Conservation (phyloP, 2,797 vertebrate species). For the Stomatorhinus walkeri region DNA sequence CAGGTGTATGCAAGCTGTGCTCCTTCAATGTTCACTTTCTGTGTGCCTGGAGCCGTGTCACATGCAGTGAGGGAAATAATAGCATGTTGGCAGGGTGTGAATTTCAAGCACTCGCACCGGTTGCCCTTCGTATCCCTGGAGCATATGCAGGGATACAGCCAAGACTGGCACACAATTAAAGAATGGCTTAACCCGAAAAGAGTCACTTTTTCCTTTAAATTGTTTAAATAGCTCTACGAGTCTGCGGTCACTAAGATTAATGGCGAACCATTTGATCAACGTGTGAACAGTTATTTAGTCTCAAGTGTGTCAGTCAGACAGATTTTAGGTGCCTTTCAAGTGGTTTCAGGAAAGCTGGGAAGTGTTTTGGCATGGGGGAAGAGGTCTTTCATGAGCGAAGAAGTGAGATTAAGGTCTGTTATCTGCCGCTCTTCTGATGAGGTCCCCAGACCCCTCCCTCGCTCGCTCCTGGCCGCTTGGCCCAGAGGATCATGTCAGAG, state of each 20-base stretch:
- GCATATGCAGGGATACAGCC: not conserved
- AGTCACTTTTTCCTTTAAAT: not conserved
- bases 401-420: not conserved
- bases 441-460: not conserved
- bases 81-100: slow-evolving; percentile 1
- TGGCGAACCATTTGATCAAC: not conserved
- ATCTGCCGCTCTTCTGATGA: not conserved
- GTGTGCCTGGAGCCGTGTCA: not conserved
- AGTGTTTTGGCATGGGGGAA: not conserved
- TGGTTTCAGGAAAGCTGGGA: not conserved
- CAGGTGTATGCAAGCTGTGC: not conserved
- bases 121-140: not conserved
- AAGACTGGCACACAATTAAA: not conserved
- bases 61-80: not conserved
- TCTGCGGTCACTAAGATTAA: not conserved
- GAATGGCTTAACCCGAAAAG: not conserved
- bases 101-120: not conserved
- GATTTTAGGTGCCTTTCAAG: not conserved
- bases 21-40: not conserved
- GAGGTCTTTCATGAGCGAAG: not conserved
- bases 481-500: slow-evolving; percentile 22
- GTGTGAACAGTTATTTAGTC: not conserved
- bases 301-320: not conserved
- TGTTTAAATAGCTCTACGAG: not conserved
- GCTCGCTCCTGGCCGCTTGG: not conserved